Conservation (phyloP, 1,140 invertebrate genomes). For the Drosophila bocki region DNA sequence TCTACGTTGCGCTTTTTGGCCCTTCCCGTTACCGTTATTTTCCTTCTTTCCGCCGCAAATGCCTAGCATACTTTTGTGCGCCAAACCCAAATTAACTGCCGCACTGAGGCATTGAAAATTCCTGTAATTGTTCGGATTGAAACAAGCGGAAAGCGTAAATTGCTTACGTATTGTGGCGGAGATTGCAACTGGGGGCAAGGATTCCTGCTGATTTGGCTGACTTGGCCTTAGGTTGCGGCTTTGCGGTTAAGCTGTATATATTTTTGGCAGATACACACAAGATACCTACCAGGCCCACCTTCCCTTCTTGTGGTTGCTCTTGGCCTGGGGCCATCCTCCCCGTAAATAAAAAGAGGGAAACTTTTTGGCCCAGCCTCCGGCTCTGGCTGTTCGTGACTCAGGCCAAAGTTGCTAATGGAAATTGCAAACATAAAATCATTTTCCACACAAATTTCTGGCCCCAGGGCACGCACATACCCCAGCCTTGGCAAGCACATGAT, state of each 20-base stretch:
- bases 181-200: conserved; percentile 21
- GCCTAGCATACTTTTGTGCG: conserved; percentile 55
- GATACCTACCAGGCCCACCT: conserved; percentile 11
- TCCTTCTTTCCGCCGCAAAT: conserved; percentile 22
- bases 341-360: conserved; percentile 24
- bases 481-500: conserved; percentile 3
- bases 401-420: conserved; percentile 78
- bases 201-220: conserved; percentile 25
- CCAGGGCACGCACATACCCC: conserved; percentile 63
- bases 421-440: conserved; percentile 79
- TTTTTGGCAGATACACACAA: conserved; percentile 12
- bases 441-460: conserved; percentile 68
- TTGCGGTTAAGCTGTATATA: conserved; percentile 9
- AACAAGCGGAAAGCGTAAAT: conserved; percentile 79
- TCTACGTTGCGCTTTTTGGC: conserved; percentile 68
- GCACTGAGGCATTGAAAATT: conserved; percentile 59
- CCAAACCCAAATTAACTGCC: conserved; percentile 76
- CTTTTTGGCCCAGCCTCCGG: conserved; percentile 34
- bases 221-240: conserved; percentile 22
- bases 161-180: conserved; percentile 66
- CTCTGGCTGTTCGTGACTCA: conserved; percentile 51
- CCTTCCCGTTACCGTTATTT: conserved; percentile 19
- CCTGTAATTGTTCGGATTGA: conserved; percentile 73
- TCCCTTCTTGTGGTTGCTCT: conserved; percentile 25
- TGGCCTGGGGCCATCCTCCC: conserved; percentile 16